Evolutionary conservation across 2,797 vertebrate species (phyloP).

Genomic region (Sebastes steindachneri): DNA sequence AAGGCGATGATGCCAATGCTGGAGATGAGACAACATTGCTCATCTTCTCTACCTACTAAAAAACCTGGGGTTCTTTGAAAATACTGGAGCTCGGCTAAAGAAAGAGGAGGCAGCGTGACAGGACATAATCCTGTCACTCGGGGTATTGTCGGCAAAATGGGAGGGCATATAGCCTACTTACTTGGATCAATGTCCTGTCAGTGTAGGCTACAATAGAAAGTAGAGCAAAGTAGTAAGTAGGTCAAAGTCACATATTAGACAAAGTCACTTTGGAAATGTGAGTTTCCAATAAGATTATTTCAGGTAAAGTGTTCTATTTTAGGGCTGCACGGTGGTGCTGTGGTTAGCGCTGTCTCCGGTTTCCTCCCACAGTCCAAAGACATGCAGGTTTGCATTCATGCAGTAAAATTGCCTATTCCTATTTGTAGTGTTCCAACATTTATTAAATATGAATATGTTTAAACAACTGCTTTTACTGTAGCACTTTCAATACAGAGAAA

Average conservation of each 20-base stretch:
- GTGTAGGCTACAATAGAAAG: constrained; percentile 28
- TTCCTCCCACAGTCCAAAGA: no score
- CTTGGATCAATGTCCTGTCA: constrained; percentile 57
- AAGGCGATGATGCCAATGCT: constrained; percentile 79
- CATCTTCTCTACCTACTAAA: constrained; percentile 77
- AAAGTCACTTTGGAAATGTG: neutral
- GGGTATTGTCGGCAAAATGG: constrained; percentile 51
- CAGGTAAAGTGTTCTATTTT: neutral
- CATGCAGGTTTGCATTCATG: neutral
- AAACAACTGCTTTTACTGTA: neutral
- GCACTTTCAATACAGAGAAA: neutral
- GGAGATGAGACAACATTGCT: constrained; percentile 82
- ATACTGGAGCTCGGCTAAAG: constrained; percentile 28
- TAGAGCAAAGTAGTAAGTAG: constrained; percentile 2
- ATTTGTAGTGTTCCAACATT: neutral
- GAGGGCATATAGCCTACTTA: constrained; percentile 25
- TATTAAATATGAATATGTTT: neutral
- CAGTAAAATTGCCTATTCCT: neutral
- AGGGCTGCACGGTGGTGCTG: no score
- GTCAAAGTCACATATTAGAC: constrained; percentile 33
- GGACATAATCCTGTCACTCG: constrained; percentile 68
- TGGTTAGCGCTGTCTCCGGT: no score
- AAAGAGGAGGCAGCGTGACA: constrained; percentile 50
- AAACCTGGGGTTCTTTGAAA: constrained; percentile 56
- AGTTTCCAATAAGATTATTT: neutral